A percentile compares a stretch with the other conserved stretches of the same genome.
phyloP scores from a whole-genome alignment of 2,113 vertebrate genomes.

The Pseudorhombus dupliciocellatus region DNA sequence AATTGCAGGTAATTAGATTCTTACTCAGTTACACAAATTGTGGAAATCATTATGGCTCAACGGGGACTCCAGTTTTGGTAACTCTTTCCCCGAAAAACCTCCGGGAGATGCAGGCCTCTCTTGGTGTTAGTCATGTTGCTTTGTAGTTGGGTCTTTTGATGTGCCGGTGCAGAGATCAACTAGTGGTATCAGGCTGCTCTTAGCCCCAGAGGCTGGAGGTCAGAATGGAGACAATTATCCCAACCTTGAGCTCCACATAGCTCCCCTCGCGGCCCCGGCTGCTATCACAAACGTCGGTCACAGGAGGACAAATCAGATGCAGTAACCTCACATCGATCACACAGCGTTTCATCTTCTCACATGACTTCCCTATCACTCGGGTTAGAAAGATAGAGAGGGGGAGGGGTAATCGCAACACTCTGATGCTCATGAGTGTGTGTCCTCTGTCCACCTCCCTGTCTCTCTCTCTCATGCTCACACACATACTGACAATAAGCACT shows the following conservation, averaged over 20 bases:
- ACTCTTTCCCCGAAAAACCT: slow-evolving; percentile 23
- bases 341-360: slow-evolving; percentile 68
- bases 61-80: slow-evolving; percentile 39
- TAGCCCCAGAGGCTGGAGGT: slow-evolving; percentile 58
- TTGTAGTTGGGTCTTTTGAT: slow-evolving; percentile 47
- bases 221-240: slow-evolving; percentile 60
- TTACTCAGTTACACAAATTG: slow-evolving; percentile 46
- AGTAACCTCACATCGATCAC: slow-evolving; percentile 70
- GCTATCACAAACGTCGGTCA: slow-evolving; percentile 38
- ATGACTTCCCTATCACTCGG: slow-evolving; percentile 62
- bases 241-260: slow-evolving; percentile 53
- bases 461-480: slow-evolving; percentile 17
- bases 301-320: slow-evolving; percentile 57
- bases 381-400: slow-evolving; percentile 14
- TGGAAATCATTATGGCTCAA: slow-evolving; percentile 49
- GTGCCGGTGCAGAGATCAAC: slow-evolving; percentile 37
- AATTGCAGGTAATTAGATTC: slow-evolving; percentile 49
- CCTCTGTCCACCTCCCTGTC: slow-evolving; percentile 26
- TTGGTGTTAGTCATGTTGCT: slow-evolving; percentile 29
- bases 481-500: slow-evolving; percentile 42
- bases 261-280: slow-evolving; percentile 35
- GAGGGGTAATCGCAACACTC: slow-evolving; percentile 31
- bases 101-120: slow-evolving; percentile 35
- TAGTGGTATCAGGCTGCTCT: slow-evolving; percentile 56
- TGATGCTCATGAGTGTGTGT: slow-evolving; percentile 40